phyloP scores from a whole-genome alignment of 2,888 invertebrate genomes.

The Drosophila histrio region DNA sequence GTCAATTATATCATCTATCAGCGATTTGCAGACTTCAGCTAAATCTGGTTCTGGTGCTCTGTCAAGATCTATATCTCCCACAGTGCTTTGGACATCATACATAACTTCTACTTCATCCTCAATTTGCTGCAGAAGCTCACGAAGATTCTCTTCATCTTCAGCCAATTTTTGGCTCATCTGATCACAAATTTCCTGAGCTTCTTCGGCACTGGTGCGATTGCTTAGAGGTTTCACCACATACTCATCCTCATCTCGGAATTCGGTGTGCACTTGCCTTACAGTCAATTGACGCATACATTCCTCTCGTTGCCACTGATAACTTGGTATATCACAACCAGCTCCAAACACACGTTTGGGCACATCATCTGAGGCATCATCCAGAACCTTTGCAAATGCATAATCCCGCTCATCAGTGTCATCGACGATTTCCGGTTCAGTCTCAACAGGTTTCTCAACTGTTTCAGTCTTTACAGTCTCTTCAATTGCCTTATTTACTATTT shows the following conservation, averaged over 20 bases:
- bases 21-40: conserved; percentile 34
- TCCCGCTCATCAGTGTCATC: conserved; percentile 20
- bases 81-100: conserved; percentile 35
- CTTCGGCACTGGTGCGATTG: conserved; percentile 19
- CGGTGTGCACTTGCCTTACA: neutral
- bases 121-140: conserved; percentile 61
- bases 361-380: conserved; percentile 52
- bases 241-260: neutral
- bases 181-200: conserved; percentile 44
- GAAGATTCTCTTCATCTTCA: conserved; percentile 63
- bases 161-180: conserved; percentile 41
- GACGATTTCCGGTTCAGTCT: neutral
- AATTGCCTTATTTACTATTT: neutral
- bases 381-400: conserved; percentile 46
- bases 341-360: conserved; percentile 64
- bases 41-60: conserved; percentile 24
- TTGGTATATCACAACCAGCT: conserved; percentile 40
- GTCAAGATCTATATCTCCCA: conserved; percentile 23
- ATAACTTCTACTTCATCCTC: conserved; percentile 63
- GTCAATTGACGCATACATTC: conserved; percentile 54
- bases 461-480: neutral
- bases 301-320: conserved; percentile 46
- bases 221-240: conserved; percentile 2
- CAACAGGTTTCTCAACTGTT: neutral
- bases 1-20: conserved; percentile 60